Conservation (phyloP, 37 sponge, comb jelly and placozoan genomes). For the Theonella swinhoei region DNA sequence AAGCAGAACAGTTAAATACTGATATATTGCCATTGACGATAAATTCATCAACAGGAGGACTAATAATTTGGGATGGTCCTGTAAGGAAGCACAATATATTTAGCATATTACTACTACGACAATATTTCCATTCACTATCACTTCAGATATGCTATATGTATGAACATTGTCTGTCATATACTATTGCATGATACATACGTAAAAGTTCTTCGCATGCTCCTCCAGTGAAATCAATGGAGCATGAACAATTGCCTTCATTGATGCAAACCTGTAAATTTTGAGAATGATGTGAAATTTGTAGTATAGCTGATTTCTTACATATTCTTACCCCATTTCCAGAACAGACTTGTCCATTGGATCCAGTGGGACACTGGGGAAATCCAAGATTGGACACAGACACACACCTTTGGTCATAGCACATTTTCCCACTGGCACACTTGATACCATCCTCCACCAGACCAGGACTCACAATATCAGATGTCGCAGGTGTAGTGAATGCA, state of each 20-base stretch:
- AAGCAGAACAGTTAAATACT: too few relatives aligned
- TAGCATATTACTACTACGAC: too few relatives aligned
- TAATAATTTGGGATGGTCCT: too few relatives aligned
- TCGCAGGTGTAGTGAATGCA: constrained; percentile 12
- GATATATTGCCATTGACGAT: too few relatives aligned
- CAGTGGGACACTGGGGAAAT: constrained; percentile 33
- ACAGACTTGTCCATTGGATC: constrained; percentile 48
- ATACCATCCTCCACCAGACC: constrained; percentile 47
- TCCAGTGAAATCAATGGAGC: constrained; percentile 59
- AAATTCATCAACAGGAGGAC: too few relatives aligned
- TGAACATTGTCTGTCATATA: too few relatives aligned
- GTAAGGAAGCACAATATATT: too few relatives aligned
- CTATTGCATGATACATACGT: too few relatives aligned
- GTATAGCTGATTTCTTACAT: background rate
- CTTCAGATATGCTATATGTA: too few relatives aligned
- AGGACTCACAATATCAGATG: constrained; percentile 14
- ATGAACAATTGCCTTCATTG: constrained; percentile 46
- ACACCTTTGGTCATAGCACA: constrained; percentile 8
- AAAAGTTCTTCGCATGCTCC: background rate
- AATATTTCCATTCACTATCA: too few relatives aligned
- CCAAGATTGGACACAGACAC: background rate
- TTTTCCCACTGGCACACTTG: constrained; percentile 19
- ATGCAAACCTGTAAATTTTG: constrained; percentile 51
- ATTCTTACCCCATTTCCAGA: constrained; percentile 72
- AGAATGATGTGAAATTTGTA: background rate